phyloP scores from a whole-genome alignment of 2,888 invertebrate species.

The Neelides folsomi region DNA sequence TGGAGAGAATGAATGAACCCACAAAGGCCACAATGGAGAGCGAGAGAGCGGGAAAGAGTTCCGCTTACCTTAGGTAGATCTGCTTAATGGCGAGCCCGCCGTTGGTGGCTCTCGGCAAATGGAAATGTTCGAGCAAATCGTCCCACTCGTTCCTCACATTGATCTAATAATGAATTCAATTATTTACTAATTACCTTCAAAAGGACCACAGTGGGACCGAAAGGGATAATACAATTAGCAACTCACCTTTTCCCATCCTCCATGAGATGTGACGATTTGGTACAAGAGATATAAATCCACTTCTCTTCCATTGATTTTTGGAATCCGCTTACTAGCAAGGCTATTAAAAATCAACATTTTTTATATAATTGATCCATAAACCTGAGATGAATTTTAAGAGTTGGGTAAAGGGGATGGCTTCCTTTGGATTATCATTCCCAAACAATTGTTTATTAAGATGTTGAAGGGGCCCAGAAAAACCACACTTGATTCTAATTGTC shows the following conservation, averaged over 20 bases:
- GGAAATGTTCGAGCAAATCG: constrained; percentile 58
- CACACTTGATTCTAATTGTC: too few species aligned
- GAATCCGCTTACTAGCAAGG: constrained; percentile 37
- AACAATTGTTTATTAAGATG: too few species aligned
- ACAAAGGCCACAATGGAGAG: neutral
- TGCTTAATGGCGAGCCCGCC: constrained; percentile 72
- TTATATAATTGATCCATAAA: neutral
- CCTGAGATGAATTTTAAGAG: too few species aligned
- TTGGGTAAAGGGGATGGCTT: too few species aligned
- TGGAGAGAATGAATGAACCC: too few species aligned
- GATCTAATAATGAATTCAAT: constrained; percentile 51
- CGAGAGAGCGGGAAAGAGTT: constrained; percentile 34
- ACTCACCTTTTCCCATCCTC: constrained; percentile 85
- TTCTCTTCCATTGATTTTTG: constrained; percentile 74
- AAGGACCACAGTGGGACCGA: too few species aligned
- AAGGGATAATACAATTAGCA: constrained; percentile 6
- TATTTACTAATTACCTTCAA: too few species aligned
- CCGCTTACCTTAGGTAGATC: constrained; percentile 59
- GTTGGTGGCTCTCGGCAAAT: constrained; percentile 74
- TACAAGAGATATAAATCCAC: constrained; percentile 86
- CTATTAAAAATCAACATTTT: constrained; percentile 44
- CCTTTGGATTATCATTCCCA: too few species aligned
- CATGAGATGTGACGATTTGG: constrained; percentile 75
- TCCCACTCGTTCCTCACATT: constrained; percentile 82
- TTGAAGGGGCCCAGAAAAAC: too few species aligned